phyloP scores from a whole-genome alignment of 2,113 vertebrate species.

The Felis catus region F.catus_Fca126_mat1.0 CM031415.1:111250001-111250500 shows the following conservation, averaged over 20 bases:
- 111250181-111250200: background rate
- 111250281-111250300: background rate
- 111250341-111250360: background rate
- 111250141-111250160: background rate
- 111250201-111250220: background rate
- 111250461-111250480: background rate
- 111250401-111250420: background rate
- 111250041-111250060: background rate
- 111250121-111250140: background rate
- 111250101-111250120: background rate
- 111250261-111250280: background rate
- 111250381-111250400: background rate
- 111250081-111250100: background rate
- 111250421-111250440: background rate
- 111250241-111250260: background rate
- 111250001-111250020: background rate
- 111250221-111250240: background rate
- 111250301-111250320: background rate
- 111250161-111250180: background rate
- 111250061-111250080: background rate
- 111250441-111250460: background rate
- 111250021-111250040: background rate
- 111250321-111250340: background rate
- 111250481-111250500: background rate
- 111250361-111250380: background rate